Percentiles rank a stretch among this genome's conserved stretches.
Evolutionary conservation across 2,888 invertebrate genomes (phyloP).

Genomic region (Oxyteleia sp.): DNA sequence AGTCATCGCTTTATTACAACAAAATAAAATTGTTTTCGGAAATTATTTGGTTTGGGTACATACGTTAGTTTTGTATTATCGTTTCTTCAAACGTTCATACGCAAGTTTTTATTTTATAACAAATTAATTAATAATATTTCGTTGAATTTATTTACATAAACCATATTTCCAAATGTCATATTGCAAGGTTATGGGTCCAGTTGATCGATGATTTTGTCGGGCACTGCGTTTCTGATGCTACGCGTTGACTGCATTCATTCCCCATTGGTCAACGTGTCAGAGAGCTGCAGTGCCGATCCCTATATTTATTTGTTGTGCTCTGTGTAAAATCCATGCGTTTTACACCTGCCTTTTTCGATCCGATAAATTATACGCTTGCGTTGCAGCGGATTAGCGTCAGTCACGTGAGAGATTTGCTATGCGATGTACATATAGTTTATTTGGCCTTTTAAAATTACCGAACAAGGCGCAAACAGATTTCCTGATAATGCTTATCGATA

Average conservation of each 20-base stretch:
- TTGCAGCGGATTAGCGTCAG: constrained; percentile 80
- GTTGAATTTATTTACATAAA: too few relatives aligned
- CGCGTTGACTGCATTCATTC: constrained; percentile 66
- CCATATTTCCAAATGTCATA: too few relatives aligned
- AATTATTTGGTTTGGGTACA: too few relatives aligned
- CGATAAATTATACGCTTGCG: constrained; percentile 85
- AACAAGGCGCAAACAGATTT: constrained; percentile 75
- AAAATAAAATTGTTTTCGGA: too few relatives aligned
- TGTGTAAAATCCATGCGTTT: constrained; percentile 84
- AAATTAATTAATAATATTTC: too few relatives aligned
- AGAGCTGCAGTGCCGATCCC: constrained; percentile 79
- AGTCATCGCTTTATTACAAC: too few relatives aligned
- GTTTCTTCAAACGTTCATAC: too few relatives aligned
- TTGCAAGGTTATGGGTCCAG: too few relatives aligned
- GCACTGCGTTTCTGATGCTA: constrained; percentile 37
- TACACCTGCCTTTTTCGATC: constrained; percentile 86
- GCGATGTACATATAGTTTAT: constrained; percentile 73
- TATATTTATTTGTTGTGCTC: constrained; percentile 85
- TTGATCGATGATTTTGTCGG: constrained; percentile 65
- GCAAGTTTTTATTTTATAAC: too few relatives aligned
- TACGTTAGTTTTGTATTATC: too few relatives aligned
- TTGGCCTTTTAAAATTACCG: constrained; percentile 74
- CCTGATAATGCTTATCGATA: constrained; percentile 75
- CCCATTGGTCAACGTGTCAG: constrained; percentile 61
- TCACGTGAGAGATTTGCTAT: constrained; percentile 79